phyloP scores from a whole-genome alignment of 2,113 vertebrate species.

The Bubo blakistoni region DNA sequence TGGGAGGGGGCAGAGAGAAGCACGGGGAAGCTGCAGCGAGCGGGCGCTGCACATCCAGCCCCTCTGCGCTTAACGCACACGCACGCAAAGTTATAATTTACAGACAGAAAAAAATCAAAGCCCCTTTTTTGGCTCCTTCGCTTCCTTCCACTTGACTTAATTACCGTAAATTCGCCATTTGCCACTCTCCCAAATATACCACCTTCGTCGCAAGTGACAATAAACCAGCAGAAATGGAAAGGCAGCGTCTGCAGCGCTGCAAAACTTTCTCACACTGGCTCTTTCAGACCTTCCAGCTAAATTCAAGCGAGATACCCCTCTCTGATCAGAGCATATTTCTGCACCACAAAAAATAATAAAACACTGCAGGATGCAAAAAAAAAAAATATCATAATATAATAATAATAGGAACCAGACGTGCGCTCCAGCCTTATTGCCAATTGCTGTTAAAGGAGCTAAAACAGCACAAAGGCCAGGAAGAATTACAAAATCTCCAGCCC shows the following conservation, averaged over 20 bases:
- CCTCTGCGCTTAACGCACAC: neutral
- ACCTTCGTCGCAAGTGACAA: neutral
- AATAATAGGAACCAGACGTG: constrained; percentile 72
- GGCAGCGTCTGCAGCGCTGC: neutral
- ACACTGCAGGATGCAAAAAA: constrained; percentile 62
- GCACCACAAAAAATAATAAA: constrained; percentile 61
- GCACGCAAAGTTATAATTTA: neutral
- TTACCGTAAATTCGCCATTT: constrained; percentile 26
- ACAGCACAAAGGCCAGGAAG: constrained; percentile 47
- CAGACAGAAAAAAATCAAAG: neutral
- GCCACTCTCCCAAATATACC: neutral
- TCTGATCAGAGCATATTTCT: constrained; percentile 52
- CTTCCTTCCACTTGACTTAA: constrained; percentile 36
- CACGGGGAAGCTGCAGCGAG: neutral
- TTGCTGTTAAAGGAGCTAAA: constrained; percentile 45
- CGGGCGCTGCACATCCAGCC: neutral
- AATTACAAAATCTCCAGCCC: constrained; percentile 28
- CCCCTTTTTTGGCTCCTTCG: neutral
- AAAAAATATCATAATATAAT: constrained; percentile 24
- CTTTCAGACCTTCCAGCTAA: constrained; percentile 10
- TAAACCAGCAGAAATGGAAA: neutral
- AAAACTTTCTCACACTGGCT: constrained; percentile 25
- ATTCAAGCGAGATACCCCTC: constrained; percentile 19
- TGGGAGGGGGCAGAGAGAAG: neutral
- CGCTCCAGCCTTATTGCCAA: constrained; percentile 33